Evolutionary conservation across 2,888 invertebrate species (phyloP).

Genomic region (Theretra japonica): DNA sequence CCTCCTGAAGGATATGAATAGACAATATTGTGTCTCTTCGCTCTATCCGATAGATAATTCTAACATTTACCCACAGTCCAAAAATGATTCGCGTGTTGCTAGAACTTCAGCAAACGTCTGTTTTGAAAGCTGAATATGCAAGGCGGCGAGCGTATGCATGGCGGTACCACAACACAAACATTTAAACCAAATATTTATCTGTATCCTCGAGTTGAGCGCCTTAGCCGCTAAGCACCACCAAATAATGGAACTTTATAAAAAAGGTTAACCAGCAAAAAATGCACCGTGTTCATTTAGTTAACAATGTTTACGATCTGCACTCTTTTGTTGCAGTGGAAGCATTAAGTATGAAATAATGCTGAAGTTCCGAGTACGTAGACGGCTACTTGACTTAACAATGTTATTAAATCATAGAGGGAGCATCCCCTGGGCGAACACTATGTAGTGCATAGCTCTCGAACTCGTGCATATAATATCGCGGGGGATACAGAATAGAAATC

Average conservation of each 20-base stretch:
- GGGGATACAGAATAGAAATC: slow-evolving; percentile 34
- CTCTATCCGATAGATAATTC: neutral
- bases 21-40: neutral
- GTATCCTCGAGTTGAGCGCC: neutral
- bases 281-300: slow-evolving; percentile 33
- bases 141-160: neutral
- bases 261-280: neutral
- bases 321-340: slow-evolving; percentile 41
- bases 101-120: neutral
- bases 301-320: slow-evolving; percentile 37
- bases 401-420: slow-evolving; percentile 54
- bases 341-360: slow-evolving; percentile 52
- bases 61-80: neutral
- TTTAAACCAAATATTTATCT: slow-evolving; percentile 5
- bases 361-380: slow-evolving; percentile 47
- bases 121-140: slow-evolving; percentile 4
- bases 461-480: slow-evolving; percentile 20
- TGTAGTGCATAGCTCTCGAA: slow-evolving; percentile 25
- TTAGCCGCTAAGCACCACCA: no score
- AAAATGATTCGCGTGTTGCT: neutral
- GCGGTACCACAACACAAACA: neutral
- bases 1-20: no score
- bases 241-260: neutral
- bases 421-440: slow-evolving; percentile 45
- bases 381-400: slow-evolving; percentile 51